Base-by-base conservation (phyloP, 2,888 invertebrate species). In the Cryptops parisi region DNA sequence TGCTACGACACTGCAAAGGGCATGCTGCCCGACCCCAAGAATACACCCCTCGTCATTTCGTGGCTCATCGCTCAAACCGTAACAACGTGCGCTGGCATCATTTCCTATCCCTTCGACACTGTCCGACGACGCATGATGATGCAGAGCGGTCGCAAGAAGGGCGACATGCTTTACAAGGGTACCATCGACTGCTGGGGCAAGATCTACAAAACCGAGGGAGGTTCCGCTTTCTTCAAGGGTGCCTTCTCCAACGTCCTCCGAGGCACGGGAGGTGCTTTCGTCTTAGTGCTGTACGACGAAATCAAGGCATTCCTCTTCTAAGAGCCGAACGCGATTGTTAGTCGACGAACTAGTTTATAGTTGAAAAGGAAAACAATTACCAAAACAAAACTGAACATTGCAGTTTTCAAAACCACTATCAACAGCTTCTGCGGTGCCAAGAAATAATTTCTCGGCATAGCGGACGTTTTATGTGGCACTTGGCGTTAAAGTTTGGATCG, bases 81-180 rank as follows among this genome's bases (percentile, higher is more conserved):
- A 50, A 68, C 68, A 22, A 67, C 67, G 3, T 58, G 64, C 17
- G 63, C 76, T 50, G 77, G 76, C 61, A 67, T 77, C 57, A 65
- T 75, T 33, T 75, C 75, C 46, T 77, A 77, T 64, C 77, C 77
- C 33, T 71, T 77, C 61, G 77, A 77, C 63, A 78, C 77, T 1
- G 74, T 77, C 54, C 62, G 76, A 58, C 64, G 76, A 61, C 67
- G 76, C 52, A 71, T 77, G 70, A 77, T 77, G 76, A 77, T 76
- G 76, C 74, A 74, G 56, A 72, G 74, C 54, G 71, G 71, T 9
- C 64, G 68, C 52, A 63, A 66, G 53, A 64, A 65, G 57, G 58
- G 52, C 2, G 64, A 68, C 12, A 61, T 68, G 51, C 62, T 66
- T 49, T 72, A 72, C 67, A 74, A 70, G 64, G 70, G 69, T 56